Percentiles rank a stretch among this genome's conserved stretches.
phyloP scores from a whole-genome alignment of 2,888 invertebrate genomes.

The Galeopsomyia nigrocyanea region DNA sequence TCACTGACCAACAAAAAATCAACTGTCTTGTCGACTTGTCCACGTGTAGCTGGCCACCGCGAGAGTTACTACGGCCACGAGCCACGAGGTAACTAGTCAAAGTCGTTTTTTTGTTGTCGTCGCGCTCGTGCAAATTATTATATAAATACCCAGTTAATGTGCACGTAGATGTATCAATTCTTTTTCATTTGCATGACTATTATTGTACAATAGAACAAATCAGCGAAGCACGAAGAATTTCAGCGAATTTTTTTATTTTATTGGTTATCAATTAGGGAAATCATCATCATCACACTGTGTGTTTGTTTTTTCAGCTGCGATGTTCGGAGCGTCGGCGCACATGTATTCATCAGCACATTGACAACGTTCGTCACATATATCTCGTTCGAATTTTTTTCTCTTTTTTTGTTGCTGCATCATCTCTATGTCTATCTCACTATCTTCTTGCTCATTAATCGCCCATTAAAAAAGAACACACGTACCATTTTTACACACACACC shows the following conservation, averaged over 20 bases:
- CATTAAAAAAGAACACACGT: conserved; percentile 6
- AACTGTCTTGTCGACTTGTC: conserved; percentile 43
- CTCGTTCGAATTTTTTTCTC: conserved; percentile 42
- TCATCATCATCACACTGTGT: conserved; percentile 54
- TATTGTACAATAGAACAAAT: background rate
- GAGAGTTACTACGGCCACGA: conserved; percentile 79
- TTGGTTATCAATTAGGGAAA: background rate
- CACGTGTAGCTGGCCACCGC: conserved; percentile 71
- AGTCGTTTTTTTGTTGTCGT: conserved; percentile 20
- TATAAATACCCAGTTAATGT: conserved; percentile 19
- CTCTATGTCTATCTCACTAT: conserved; percentile 12
- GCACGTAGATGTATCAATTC: conserved; percentile 53
- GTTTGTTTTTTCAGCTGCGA: conserved; percentile 65
- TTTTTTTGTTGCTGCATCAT: conserved; percentile 5
- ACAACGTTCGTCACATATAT: conserved; percentile 56
- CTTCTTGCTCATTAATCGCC: conserved; percentile 47
- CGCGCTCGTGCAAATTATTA: conserved; percentile 11
- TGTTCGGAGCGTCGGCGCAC: conserved; percentile 63
- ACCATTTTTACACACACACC: background rate
- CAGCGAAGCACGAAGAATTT: background rate
- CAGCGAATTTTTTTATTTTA: background rate
- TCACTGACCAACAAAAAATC: background rate
- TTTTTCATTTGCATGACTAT: conserved; percentile 26
- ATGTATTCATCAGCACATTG: conserved; percentile 62
- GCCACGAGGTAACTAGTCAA: conserved; percentile 77